Base-by-base conservation (phyloP, 2,113 vertebrate species). In the Abramis brama region DNA sequence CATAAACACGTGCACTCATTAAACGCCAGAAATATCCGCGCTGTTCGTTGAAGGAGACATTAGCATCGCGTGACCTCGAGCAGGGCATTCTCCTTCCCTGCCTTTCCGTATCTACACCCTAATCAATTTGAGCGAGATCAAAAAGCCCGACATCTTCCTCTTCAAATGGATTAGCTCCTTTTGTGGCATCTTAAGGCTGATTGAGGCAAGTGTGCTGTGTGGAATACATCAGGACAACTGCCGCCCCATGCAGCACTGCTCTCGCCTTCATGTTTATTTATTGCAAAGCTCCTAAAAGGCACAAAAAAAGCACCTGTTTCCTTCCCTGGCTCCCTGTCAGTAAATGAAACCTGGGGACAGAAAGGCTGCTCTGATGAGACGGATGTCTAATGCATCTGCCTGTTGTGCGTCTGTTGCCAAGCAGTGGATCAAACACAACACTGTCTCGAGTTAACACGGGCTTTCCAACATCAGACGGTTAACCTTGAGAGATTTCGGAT, bases 211-310 rank as follows among this genome's bases (percentile, higher is more conserved):
- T 78, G 57, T 15, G 85, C 87, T 50, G 88, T 39, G 87, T 82
- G 59, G 87, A 89, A 90, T 88, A 82, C 84, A 88, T 89, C 88
- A 87, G 79, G 76, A 23, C 81, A 59, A 82, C 83, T 79, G 79
- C 82, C 62, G 50, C 59, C 21, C 55, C 73, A 59, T 79, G 11
- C 86, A 73, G 43, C 27, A 52, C 59, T 83, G 86, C 87, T 88
- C 83, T 85, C 82, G 59, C 74, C 85, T 88, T 91, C 88, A 91
- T 91, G 90, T 90, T 90, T 91, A 90, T 90, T 90, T 91, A 90
- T 90, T 85, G 68, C 83, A 27, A 74, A 84, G 83, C 79, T 33
- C 55, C 84, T 71, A 75, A 83, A 89, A 88, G 76, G 85, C 47
- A 43, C 43, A 79, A 86, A 87, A 80, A 82, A 89, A 84, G 52